These are phyloP conservation scores for Pseudochirops cupreus DNA, from an alignment of 2,797 vertebrate species.

Conservation along the genomic window DNA sequence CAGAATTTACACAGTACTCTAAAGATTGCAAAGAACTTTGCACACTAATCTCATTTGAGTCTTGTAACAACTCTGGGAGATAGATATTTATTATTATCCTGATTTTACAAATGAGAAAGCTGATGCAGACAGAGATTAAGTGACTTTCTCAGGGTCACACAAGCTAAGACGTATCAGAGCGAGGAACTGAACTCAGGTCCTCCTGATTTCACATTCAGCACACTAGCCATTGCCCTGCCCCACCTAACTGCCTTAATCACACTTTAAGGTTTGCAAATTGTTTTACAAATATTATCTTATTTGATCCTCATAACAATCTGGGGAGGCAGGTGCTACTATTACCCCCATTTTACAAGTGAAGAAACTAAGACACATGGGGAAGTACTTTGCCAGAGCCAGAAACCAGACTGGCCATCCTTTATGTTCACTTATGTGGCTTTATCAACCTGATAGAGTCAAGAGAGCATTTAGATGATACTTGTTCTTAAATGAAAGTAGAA, in stretches of 20 bases:
- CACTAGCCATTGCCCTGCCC: no score
- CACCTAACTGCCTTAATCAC: background rate
- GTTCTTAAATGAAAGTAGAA: background rate
- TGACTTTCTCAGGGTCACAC: background rate
- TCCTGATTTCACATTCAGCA: background rate
- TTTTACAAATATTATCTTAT: background rate
- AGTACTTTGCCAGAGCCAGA: background rate
- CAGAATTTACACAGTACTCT: background rate
- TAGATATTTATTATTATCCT: background rate
- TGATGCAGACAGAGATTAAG: background rate
- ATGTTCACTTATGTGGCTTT: background rate
- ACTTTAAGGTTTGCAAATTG: background rate
- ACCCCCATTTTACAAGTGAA: background rate
- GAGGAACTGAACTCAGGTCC: background rate
- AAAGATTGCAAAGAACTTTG: background rate
- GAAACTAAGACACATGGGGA: background rate
- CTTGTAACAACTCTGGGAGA: background rate
- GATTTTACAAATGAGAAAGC: background rate
- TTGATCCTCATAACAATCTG: background rate
- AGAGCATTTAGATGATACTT: background rate
- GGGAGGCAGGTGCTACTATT: background rate
- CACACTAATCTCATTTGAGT: background rate
- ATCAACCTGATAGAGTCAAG: background rate
- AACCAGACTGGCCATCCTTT: background rate
- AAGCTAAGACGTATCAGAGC: background rate